Conservation (phyloP, 2,113 vertebrate genomes). For the Salvelinus fontinalis region DNA sequence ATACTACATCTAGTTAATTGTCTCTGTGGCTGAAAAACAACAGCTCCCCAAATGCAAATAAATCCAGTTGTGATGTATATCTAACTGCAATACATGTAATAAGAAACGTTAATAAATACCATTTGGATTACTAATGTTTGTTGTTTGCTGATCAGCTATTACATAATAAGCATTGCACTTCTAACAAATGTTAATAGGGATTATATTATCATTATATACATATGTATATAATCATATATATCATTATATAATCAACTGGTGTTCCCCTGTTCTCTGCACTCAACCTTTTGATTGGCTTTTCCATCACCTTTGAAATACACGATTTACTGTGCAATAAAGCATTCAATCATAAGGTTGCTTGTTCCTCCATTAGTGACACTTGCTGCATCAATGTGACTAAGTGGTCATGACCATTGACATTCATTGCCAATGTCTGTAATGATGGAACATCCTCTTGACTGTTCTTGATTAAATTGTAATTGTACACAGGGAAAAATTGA, state of each 20-base stretch:
- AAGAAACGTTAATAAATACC: slow-evolving; percentile 53
- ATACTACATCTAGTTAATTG: too few relatives aligned
- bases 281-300: background rate
- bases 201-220: too few relatives aligned
- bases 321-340: slow-evolving; percentile 34
- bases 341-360: slow-evolving; percentile 24
- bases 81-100: slow-evolving; percentile 52
- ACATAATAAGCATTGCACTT: slow-evolving; percentile 11
- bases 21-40: slow-evolving; percentile 50
- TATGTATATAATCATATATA: too few relatives aligned
- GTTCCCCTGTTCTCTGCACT: too few relatives aligned
- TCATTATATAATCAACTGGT: background rate
- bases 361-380: slow-evolving; percentile 7
- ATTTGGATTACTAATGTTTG: slow-evolving; percentile 43
- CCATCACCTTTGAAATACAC: slow-evolving; percentile 4
- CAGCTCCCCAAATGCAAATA: slow-evolving; percentile 50
- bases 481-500: background rate
- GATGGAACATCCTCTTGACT: background rate
- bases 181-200: too few relatives aligned
- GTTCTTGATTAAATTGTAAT: background rate
- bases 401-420: background rate
- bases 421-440: background rate
- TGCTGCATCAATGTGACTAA: background rate
- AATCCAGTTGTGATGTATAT: slow-evolving; percentile 48
- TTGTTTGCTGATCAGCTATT: slow-evolving; percentile 14